Percentiles rank a stretch among this genome's conserved stretches.
Evolutionary conservation across 2,888 invertebrate genomes (phyloP).

Genomic region (Scrobipalpa costella): DNA sequence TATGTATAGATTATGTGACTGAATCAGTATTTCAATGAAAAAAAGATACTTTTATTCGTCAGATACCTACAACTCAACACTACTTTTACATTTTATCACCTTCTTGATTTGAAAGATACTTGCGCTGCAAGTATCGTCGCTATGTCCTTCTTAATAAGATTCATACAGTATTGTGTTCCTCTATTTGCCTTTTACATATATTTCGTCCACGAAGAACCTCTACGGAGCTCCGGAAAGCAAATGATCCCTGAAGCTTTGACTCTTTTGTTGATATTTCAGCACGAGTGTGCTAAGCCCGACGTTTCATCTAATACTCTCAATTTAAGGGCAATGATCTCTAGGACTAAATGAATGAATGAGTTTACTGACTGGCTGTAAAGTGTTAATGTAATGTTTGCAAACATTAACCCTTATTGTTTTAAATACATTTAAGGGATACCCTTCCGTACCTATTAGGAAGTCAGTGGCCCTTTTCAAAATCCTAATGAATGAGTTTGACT

Average conservation of each 20-base stretch:
- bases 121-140: not conserved
- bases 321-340: not conserved
- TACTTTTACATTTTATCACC: not conserved
- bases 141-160: not conserved
- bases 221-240: conserved; percentile 11
- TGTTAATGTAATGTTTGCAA: conserved; percentile 10
- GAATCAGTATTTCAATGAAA: no score
- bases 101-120: not conserved
- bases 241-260: conserved; percentile 23
- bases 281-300: not conserved
- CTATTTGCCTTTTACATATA: not conserved
- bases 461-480: not conserved
- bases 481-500: not conserved
- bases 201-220: not conserved
- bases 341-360: conserved; percentile 9
- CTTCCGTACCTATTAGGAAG: no score
- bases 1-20: no score
- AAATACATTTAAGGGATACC: not conserved
- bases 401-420: not conserved
- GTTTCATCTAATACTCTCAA: conserved; percentile 12
- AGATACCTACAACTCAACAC: no score
- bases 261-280: conserved; percentile 20
- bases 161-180: not conserved
- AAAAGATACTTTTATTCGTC: no score
- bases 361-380: conserved; percentile 1